Evolutionary conservation across 1,140 invertebrate genomes (phyloP).

Genomic region (Agrypnia vestita): DNA sequence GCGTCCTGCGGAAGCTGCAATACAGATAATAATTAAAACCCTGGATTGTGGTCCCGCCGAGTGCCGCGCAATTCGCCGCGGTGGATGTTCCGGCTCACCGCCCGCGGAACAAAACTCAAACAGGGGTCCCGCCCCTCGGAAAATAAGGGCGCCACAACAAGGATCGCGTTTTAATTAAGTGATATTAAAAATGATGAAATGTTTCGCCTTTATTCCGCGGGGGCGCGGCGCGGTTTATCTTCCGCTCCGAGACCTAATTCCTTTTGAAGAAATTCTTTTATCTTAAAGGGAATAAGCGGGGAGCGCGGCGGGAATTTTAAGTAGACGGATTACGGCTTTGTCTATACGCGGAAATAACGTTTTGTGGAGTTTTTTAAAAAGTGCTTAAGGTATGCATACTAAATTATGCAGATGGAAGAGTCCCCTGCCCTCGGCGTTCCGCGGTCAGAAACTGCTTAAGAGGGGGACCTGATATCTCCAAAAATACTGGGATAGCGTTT

Average conservation of each 20-base stretch:
- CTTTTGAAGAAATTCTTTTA: constrained; percentile 18
- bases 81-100: too few relatives aligned
- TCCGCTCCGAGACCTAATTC: not conserved
- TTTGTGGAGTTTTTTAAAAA: too few relatives aligned
- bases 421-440: too few relatives aligned
- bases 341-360: not conserved
- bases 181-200: constrained; percentile 29
- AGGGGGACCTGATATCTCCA: too few relatives aligned
- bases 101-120: not conserved
- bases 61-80: too few relatives aligned
- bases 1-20: too few relatives aligned
- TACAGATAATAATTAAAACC: too few relatives aligned
- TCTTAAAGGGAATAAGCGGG: constrained; percentile 3
- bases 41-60: too few relatives aligned
- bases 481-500: too few relatives aligned
- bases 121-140: not conserved
- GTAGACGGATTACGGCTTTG: constrained; percentile 6
- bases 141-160: not conserved
- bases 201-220: constrained; percentile 4
- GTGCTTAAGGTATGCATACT: too few relatives aligned
- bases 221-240: not conserved
- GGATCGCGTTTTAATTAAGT: constrained; percentile 25
- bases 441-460: too few relatives aligned
- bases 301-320: not conserved
- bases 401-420: too few relatives aligned